These are phyloP conservation scores for Bombus sibiricus DNA, from an alignment of 1,140 invertebrate genomes.

Conservation along the genomic window DNA sequence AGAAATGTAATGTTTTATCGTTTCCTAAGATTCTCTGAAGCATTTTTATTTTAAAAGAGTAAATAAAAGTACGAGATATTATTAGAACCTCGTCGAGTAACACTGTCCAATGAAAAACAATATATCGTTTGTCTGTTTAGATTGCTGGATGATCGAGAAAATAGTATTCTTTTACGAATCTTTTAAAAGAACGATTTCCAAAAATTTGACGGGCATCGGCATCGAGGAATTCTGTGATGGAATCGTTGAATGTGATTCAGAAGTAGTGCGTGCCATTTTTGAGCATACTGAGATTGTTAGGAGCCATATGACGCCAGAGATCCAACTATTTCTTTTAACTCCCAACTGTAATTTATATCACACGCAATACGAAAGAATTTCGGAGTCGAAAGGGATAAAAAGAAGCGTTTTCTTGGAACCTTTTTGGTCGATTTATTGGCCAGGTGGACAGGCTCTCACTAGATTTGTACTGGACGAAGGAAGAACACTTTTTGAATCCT, in stretches of 20 bases:
- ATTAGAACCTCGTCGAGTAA: not conserved
- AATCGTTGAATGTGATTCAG: not conserved
- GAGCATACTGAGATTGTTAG: slow-evolving; percentile 66
- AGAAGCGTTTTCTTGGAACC: slow-evolving; percentile 75
- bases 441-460: slow-evolving; percentile 84
- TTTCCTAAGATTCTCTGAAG: not conserved
- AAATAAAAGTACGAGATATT: too few species aligned
- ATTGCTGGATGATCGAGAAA: not conserved
- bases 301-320: slow-evolving; percentile 84
- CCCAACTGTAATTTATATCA: slow-evolving; percentile 82
- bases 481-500: slow-evolving; percentile 16
- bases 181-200: not conserved
- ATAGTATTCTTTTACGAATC: not conserved
- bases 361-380: slow-evolving; percentile 61
- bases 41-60: not conserved
- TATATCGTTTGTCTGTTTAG: slow-evolving; percentile 1
- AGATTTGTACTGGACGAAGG: slow-evolving; percentile 78
- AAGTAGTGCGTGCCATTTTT: slow-evolving; percentile 55
- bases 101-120: not conserved
- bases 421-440: slow-evolving; percentile 86
- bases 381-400: slow-evolving; percentile 71
- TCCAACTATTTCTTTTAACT: slow-evolving; percentile 83
- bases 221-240: not conserved
- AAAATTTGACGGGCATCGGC: not conserved
- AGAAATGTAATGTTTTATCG: slow-evolving; percentile 37